Evolutionary conservation across 92 coral and sea anemone species (phyloP), one percentile per base, ranked within the genome.

Genomic region (Epizoanthus ramosus): DNA sequence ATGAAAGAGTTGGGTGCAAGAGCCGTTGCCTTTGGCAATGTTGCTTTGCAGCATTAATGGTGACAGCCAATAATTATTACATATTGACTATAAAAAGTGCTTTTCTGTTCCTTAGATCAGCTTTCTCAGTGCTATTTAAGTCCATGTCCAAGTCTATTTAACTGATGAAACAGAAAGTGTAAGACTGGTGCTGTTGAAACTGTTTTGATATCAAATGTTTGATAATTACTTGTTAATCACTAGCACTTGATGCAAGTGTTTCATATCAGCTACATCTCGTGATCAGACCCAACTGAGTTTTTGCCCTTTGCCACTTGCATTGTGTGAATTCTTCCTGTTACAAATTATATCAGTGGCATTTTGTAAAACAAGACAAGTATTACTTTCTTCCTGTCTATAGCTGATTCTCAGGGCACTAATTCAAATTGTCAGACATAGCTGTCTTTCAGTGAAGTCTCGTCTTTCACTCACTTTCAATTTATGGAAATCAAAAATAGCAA

Each of bases 301-400:
- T 45, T 71, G 75, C 45, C 75, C 75, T 71, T 71, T 71, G 75
- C 75, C 54, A 18, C 43, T 43, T 39, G 18, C 75, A 71, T 71
- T 71, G 75, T 71, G 23, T 15, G 21, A 33, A 43, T 43, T 71
- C 58, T 71, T 71, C 24, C 6, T 18, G 75, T 41, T 45, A 41
- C 50, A 71, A 71, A 47, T 22, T 10, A 24, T 5, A 31, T 47
- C 50, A 39, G 43, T 71, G 16, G 17, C 45, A 67, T 71, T 71
- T 7, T 8, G 54, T 39, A 71, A n/a, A 71, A 71, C 50, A 71
- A 37, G 57, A 5, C 45, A 16, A 24, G 58, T 71, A 71, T 39
- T 8, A 15, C 57, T 8, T 71, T 24, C 35, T 71, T 37, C 25
- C 43, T 37, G 21, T 28, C n/a, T 5, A 16, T 3, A 67, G 43